A percentile compares a stretch with the other conserved stretches of the same genome.
Conservation (phyloP, 1,140 invertebrate species). For the Radopholus similis region DNA sequence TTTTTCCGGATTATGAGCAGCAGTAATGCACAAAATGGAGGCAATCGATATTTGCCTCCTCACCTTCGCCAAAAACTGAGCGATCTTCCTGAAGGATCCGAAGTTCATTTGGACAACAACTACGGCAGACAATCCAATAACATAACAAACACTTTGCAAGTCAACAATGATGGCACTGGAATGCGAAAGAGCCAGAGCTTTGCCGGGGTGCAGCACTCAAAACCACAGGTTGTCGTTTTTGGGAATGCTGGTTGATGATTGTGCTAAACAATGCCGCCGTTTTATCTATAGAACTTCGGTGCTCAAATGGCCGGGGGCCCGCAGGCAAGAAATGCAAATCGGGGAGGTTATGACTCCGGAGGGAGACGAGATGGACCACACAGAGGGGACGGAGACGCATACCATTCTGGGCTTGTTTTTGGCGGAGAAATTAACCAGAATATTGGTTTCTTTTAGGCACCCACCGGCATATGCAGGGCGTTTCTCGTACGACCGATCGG, state of each 20-base stretch:
- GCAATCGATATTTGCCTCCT: constrained; percentile 44
- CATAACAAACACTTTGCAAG: background rate
- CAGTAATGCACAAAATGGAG: background rate
- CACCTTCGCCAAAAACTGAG: constrained; percentile 32
- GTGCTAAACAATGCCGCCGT: background rate
- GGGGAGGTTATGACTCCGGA: constrained; percentile 16
- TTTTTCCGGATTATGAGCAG: background rate
- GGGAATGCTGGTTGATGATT: background rate
- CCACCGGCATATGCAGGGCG: constrained; percentile 21
- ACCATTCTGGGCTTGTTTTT: constrained; percentile 4
- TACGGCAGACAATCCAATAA: background rate
- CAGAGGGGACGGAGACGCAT: background rate
- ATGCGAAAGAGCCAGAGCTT: constrained; percentile 47
- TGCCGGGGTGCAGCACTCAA: constrained; percentile 46
- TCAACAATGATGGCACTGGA: constrained; percentile 25
- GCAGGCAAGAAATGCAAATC: constrained; percentile 2
- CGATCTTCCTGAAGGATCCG: constrained; percentile 27
- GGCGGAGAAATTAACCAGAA: background rate
- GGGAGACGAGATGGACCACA: constrained; percentile 11
- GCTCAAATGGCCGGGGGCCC: constrained; percentile 3
- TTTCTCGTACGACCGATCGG: constrained; percentile 44
- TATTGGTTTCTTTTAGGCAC: constrained; percentile 9
- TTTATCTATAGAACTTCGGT: background rate
- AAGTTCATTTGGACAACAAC: constrained; percentile 9
- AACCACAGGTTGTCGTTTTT: background rate